Percentiles rank a stretch among this genome's conserved stretches.
Conservation (phyloP, 2,113 vertebrate species). For the Notechis scutatus region DNA sequence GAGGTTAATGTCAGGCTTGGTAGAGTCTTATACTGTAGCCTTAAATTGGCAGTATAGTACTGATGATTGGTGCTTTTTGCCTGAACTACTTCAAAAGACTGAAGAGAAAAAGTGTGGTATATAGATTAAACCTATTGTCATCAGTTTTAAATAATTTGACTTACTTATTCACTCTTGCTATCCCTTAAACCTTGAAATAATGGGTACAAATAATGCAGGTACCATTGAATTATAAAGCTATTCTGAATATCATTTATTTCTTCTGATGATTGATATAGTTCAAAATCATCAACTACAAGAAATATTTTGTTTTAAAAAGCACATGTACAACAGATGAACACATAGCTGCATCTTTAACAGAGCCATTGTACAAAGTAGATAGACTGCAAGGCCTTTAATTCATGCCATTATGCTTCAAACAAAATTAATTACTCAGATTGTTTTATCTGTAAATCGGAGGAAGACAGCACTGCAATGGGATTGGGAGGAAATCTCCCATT, state of each 20-base stretch:
- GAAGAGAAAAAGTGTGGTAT: neutral
- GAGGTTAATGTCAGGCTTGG: neutral
- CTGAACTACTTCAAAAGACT: neutral
- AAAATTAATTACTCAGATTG: conserved; percentile 48
- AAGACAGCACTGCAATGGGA: conserved; percentile 20
- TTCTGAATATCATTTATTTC: neutral
- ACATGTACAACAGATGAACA: conserved; percentile 7
- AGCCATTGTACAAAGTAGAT: conserved; percentile 2
- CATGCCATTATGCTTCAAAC: conserved; percentile 29
- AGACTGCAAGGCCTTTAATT: conserved; percentile 36
- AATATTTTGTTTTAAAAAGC: neutral
- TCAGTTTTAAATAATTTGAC: neutral
- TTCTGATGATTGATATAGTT: neutral
- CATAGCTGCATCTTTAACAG: conserved; percentile 36
- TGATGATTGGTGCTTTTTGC: neutral
- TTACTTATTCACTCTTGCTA: neutral
- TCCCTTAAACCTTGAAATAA: neutral
- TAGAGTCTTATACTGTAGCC: neutral
- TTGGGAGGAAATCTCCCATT: conserved; percentile 8
- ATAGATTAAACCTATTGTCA: neutral
- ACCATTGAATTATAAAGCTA: neutral
- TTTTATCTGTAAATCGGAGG: conserved; percentile 28
- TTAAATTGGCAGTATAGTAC: neutral
- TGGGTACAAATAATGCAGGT: neutral
- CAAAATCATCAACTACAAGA: neutral